Evolutionary conservation across 1,140 invertebrate genomes (phyloP).

Genomic region (Linepithema humile): DNA sequence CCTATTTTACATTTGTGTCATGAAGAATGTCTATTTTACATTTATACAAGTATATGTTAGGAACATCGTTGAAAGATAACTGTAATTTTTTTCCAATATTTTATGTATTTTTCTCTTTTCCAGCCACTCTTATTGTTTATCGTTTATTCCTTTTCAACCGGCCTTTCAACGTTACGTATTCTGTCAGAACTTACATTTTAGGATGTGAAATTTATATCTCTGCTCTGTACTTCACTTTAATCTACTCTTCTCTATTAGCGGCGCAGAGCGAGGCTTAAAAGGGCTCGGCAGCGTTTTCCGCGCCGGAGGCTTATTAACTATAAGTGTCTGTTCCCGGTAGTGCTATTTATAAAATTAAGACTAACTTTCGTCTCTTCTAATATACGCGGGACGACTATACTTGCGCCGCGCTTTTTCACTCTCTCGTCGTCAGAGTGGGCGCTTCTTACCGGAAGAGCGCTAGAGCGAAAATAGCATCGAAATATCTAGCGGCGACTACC

Average conservation of each 20-base stretch:
- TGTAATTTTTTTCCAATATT: neutral
- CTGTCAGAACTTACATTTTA: neutral
- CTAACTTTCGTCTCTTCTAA: slow-evolving; percentile 69
- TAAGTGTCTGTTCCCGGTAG: slow-evolving; percentile 75
- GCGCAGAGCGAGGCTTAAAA: slow-evolving; percentile 51
- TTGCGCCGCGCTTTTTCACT: slow-evolving; percentile 7
- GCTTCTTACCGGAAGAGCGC: slow-evolving; percentile 44
- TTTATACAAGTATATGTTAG: neutral
- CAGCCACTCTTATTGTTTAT: neutral
- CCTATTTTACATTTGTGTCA: no score
- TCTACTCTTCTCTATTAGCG: slow-evolving; percentile 27
- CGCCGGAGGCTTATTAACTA: slow-evolving; percentile 76
- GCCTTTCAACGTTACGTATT: neutral
- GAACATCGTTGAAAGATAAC: no score
- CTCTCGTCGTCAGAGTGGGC: neutral
- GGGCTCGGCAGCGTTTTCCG: slow-evolving; percentile 67
- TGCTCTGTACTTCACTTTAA: slow-evolving; percentile 11
- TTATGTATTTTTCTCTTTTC: neutral
- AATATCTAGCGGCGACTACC: slow-evolving; percentile 53
- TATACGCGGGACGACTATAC: neutral
- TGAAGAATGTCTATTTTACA: neutral
- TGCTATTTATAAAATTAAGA: slow-evolving; percentile 79
- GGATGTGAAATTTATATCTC: slow-evolving; percentile 43
- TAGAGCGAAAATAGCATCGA: slow-evolving; percentile 63
- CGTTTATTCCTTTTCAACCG: neutral